phyloP scores from a whole-genome alignment of 2,888 invertebrate species.

The Pharmacophagus antenor region DNA sequence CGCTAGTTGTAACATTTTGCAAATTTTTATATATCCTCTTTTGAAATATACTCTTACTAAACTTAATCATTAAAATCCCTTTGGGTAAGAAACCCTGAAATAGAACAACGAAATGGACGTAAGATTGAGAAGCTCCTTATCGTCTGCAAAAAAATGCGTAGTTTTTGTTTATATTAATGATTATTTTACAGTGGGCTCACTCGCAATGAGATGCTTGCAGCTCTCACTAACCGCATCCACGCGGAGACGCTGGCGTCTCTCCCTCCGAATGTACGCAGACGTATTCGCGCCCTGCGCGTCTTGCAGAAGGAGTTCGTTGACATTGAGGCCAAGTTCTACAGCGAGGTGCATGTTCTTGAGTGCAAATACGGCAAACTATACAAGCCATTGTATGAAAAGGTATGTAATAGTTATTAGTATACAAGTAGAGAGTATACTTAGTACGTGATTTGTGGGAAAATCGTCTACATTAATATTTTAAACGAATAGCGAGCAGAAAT shows the following conservation, averaged over 20 bases:
- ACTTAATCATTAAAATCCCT: too few relatives aligned
- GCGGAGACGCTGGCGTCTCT: constrained; percentile 82
- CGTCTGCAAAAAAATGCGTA: too few relatives aligned
- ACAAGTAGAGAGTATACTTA: background rate
- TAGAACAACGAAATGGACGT: too few relatives aligned
- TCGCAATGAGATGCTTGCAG: constrained; percentile 81
- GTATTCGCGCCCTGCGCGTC: constrained; percentile 92
- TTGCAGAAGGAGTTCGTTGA: constrained; percentile 91
- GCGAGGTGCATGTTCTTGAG: constrained; percentile 95
- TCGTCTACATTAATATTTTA: background rate
- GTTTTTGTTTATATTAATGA: background rate
- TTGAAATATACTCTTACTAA: too few relatives aligned
- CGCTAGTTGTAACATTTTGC: too few relatives aligned
- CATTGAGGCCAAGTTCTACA: constrained; percentile 95
- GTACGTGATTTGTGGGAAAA: background rate
- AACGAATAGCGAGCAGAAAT: constrained; percentile 76
- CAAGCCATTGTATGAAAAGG: constrained; percentile 89
- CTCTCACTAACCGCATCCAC: constrained; percentile 80
- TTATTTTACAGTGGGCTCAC: constrained; percentile 57
- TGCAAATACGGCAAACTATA: constrained; percentile 92
- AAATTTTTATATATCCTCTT: too few relatives aligned
- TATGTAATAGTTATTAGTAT: constrained; percentile 40
- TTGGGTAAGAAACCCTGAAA: too few relatives aligned
- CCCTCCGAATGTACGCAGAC: constrained; percentile 88
- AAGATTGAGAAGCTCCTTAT: too few relatives aligned